Evolutionary conservation across 2,888 invertebrate genomes (phyloP).

Genomic region (Rhaphigaster nebulosa): DNA sequence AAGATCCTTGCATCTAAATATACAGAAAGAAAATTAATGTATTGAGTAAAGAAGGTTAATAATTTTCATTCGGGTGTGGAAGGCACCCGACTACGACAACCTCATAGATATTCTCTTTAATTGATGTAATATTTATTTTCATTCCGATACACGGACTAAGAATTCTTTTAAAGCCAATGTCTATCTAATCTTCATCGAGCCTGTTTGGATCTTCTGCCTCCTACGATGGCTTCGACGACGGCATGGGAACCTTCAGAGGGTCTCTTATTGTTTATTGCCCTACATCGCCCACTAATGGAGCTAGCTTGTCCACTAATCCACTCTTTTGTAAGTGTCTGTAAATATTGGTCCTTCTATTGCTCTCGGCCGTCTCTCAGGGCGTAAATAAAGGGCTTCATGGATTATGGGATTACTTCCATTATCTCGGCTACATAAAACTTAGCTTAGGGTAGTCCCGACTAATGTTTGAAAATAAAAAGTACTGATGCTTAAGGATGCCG

Average conservation of each 20-base stretch:
- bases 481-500: not conserved
- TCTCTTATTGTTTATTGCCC: slow-evolving; percentile 13
- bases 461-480: not conserved
- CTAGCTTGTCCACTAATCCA: slow-evolving; percentile 33
- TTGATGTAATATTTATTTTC: not conserved
- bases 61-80: too few relatives aligned
- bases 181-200: not conserved
- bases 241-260: not conserved
- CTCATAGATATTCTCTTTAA: too few relatives aligned
- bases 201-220: not conserved
- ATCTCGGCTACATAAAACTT: slow-evolving; percentile 46
- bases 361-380: not conserved
- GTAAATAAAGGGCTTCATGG: slow-evolving; percentile 14
- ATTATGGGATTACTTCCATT: slow-evolving; percentile 43
- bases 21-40: too few relatives aligned
- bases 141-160: not conserved
- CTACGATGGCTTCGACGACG: not conserved
- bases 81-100: too few relatives aligned
- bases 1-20: too few relatives aligned
- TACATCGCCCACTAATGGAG: slow-evolving; percentile 24
- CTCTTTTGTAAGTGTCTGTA: slow-evolving; percentile 47
- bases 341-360: slow-evolving; percentile 25
- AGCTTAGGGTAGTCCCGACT: not conserved
- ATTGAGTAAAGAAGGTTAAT: too few relatives aligned
- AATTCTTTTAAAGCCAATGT: not conserved